phyloP scores from a whole-genome alignment of 2,888 invertebrate genomes.

The Ophonus ardosiacus region DNA sequence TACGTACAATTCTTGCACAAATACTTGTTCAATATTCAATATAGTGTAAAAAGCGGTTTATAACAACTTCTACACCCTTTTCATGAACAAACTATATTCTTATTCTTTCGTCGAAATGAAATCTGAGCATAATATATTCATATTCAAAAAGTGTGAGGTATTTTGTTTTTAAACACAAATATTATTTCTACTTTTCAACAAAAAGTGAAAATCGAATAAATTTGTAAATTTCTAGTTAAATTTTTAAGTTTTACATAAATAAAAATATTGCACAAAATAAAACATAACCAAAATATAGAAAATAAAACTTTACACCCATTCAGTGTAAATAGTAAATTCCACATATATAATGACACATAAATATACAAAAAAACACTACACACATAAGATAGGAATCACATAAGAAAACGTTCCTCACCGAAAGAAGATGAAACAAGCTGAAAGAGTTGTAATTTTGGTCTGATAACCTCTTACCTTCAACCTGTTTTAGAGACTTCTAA shows the following conservation, averaged over 20 bases:
- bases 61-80: too few species aligned
- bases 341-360: slow-evolving; percentile 60
- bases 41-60: too few species aligned
- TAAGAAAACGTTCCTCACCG: slow-evolving; percentile 50
- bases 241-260: neutral
- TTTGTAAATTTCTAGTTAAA: neutral
- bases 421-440: slow-evolving; percentile 39
- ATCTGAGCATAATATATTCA: neutral
- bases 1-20: too few species aligned
- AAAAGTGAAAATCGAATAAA: neutral
- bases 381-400: slow-evolving; percentile 59
- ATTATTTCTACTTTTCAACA: neutral
- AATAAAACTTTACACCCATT: slow-evolving; percentile 46
- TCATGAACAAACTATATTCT: neutral
- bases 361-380: slow-evolving; percentile 63
- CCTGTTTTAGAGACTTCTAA: slow-evolving; percentile 49
- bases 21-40: too few species aligned
- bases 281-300: neutral
- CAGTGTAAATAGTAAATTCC: slow-evolving; percentile 51
- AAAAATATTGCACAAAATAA: slow-evolving; percentile 4
- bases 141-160: neutral
- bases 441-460: slow-evolving; percentile 59
- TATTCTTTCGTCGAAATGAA: neutral
- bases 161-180: neutral
- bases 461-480: slow-evolving; percentile 48